Evolutionary conservation across 2,113 vertebrate genomes (phyloP).

Genomic region (Scortum barcoo): DNA sequence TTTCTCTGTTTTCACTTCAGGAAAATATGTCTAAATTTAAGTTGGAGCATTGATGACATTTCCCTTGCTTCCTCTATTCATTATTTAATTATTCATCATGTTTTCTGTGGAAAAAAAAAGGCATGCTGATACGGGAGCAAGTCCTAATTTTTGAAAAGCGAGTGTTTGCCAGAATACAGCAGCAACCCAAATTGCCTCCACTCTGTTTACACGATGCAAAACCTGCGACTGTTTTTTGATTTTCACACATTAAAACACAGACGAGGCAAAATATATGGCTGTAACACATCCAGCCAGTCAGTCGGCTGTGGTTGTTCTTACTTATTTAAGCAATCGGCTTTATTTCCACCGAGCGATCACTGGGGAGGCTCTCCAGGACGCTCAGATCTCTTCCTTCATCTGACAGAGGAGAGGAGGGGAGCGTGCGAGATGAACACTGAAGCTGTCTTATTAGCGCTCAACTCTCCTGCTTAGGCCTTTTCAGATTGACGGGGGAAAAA

Average conservation of each 20-base stretch:
- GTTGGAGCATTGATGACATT: conserved; percentile 40
- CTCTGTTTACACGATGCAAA: conserved; percentile 59
- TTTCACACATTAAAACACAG: conserved; percentile 57
- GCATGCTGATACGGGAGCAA: conserved; percentile 26
- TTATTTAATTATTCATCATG: conserved; percentile 74
- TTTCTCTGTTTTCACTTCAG: conserved; percentile 39
- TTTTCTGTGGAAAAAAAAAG: conserved; percentile 43
- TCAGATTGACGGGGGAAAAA: conserved; percentile 68
- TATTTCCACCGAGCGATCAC: conserved; percentile 60
- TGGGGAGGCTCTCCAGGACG: conserved; percentile 53
- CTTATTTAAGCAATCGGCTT: conserved; percentile 68
- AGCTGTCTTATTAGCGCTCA: conserved; percentile 77
- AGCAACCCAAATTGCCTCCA: conserved; percentile 40
- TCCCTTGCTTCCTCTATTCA: conserved; percentile 48
- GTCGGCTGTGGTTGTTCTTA: conserved; percentile 46
- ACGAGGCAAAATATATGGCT: conserved; percentile 36
- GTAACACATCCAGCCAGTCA: conserved; percentile 41
- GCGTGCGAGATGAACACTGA: conserved; percentile 56
- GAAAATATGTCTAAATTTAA: conserved; percentile 45
- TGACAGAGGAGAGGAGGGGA: conserved; percentile 53
- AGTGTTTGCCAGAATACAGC: conserved; percentile 33
- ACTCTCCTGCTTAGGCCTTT: conserved; percentile 62
- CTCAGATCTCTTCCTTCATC: conserved; percentile 68
- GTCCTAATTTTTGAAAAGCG: conserved; percentile 59
- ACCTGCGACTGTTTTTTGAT: conserved; percentile 56